Evolutionary conservation across 2,888 invertebrate genomes (phyloP), one percentile per base, ranked within the genome.

Genomic region (Lasius fuliginosus): DNA sequence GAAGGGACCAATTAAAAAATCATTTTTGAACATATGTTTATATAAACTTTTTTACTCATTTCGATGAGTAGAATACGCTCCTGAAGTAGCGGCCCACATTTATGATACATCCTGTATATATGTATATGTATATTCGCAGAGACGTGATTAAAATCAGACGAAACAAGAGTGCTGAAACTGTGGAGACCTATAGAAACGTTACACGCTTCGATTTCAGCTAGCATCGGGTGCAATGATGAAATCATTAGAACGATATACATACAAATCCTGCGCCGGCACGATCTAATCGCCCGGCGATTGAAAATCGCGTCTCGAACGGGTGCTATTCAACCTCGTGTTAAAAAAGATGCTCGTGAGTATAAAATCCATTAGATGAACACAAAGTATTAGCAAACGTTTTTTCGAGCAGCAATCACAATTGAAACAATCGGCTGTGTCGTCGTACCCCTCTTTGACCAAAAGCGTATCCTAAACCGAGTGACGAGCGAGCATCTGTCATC

Each of bases 81-180:
- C 36, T 2, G 36, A 36, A 36, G 4, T 36, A 36, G 36, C 36
- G 36, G 5, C 87, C 92, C 85, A 87, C 86, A 89, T 88, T 91
- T 89, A 91, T 86, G 89, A 92, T 87, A 86, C 36, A 79, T 5
- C 36, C 5, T 76, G 68, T 82, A 73, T 77, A 69, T 82, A 71
- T 75, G 64, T 85, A 46, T 87, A 77, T 88, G 84, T 86, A 88
- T 86, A 87, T 87, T 91, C 89, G 89, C 90, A 90, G 88, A 90
- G 90, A 92, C 91, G 89, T 91, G 91, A 91, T 92, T 89, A 90
- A 92, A 92, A 92, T 87, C 89, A 92, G 85, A 89, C 90, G 90
- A 93, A 93, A 90, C 85, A 92, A 93, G 92, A 91, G 90, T 92
- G 92, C 91, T 92, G 89, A 93, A 92, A 91, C 75, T 84, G 92